Base-by-base conservation (phyloP, 2,888 invertebrate species). In the Lagria hirta region DNA sequence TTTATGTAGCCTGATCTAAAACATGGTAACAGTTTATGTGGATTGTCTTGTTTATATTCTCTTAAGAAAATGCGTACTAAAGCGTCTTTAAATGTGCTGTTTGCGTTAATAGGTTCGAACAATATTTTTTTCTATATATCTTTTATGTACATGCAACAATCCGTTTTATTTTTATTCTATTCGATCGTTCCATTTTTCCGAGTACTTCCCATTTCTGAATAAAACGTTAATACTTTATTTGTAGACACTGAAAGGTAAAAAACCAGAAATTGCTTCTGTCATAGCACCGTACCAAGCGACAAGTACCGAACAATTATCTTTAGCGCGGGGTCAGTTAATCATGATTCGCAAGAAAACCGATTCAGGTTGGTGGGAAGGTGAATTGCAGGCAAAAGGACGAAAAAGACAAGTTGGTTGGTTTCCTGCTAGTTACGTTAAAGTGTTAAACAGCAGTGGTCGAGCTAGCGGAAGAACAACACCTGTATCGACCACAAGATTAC, bases 291-390 rank as follows among this genome's bases (percentile, higher is more conserved):
- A 95, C 66, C 86, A 90, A 49, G 92, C 95, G 1, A 89, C 86
- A 36, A 95, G 95, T 60, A 71, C 85, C 0, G 98, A 98, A 63
- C 99, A 99, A 69, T 75, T 99, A 22, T 86, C 88, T 8, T 75
- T 99, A 17, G 82, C 84, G 55, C 84, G 91, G 44, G 98, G 97
- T 0, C 97, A 98, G 63, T 75, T 97, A 41, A 85, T 98, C 42
- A 88, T 93, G 78, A 90, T 99, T n/a, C 81, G 94, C 12, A 97
- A 97, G 75, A 97, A 96, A 68, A 93, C 94, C 0, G 88, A 91
- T 58, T 90, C 91, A 29, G 99, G 99, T 11, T 99, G 99, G 99
- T 99, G 98, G 98, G 98, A 99, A 75, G 99, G 99, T 1, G 98
- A 99, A 72, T 73, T 97, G 24, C 96, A 96, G 75, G 95, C 83